Evolutionary conservation across 2,888 invertebrate genomes (phyloP).

Genomic region (Bibio marci): DNA sequence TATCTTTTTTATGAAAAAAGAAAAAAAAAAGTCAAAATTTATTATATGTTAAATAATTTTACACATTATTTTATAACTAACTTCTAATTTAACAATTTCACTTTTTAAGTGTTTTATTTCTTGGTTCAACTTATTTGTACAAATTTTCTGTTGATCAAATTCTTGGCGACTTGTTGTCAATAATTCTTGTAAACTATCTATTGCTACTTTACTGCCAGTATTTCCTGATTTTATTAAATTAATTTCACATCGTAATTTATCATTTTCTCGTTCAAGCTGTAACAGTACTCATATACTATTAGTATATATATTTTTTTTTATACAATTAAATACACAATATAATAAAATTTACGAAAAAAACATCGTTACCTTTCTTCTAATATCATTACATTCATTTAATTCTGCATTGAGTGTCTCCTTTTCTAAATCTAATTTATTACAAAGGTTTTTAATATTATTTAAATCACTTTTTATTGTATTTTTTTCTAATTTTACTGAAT

Average conservation of each 20-base stretch:
- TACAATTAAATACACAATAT: background rate
- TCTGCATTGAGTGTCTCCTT: conserved; percentile 43
- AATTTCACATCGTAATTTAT: conserved; percentile 30
- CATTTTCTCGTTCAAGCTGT: conserved; percentile 34
- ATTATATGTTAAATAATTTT: background rate
- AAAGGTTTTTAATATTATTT: conserved; percentile 38
- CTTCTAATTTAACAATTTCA: conserved; percentile 19
- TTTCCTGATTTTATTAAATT: conserved; percentile 19
- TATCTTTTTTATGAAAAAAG: conserved; percentile 12
- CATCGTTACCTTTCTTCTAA: conserved; percentile 25
- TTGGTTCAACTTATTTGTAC: conserved; percentile 17
- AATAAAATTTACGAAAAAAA: conserved; percentile 1
- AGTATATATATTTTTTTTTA: no score
- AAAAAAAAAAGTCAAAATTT: background rate
- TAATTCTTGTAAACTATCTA: conserved; percentile 37
- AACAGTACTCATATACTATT: background rate
- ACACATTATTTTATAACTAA: conserved; percentile 8
- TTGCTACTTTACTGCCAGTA: conserved; percentile 29
- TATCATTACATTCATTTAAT: conserved; percentile 31
- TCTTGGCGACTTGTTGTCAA: conserved; percentile 39
- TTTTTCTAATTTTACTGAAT: conserved; percentile 38
- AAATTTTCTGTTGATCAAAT: conserved; percentile 27
- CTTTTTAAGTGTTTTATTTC: conserved; percentile 20
- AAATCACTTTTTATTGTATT: conserved; percentile 43
- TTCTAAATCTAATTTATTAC: conserved; percentile 46